Evolutionary conservation across 2,113 vertebrate genomes (phyloP).

Genomic region (Pyrgilauda ruficollis): DNA sequence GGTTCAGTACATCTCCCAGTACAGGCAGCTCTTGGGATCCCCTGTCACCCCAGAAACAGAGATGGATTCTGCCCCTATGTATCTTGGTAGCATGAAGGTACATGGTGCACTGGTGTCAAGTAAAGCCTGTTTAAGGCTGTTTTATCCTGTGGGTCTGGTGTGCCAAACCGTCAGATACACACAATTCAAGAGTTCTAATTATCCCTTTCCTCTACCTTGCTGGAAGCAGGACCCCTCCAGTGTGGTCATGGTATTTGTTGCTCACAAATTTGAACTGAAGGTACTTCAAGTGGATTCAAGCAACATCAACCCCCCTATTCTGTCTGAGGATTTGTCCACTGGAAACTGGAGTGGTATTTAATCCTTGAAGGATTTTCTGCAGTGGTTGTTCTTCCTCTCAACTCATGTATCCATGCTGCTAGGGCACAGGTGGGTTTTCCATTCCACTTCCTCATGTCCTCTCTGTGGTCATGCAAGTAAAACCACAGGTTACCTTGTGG

Average conservation of each 20-base stretch:
- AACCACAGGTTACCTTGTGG: neutral
- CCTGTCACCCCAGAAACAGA: neutral
- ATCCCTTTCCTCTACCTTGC: neutral
- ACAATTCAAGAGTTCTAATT: neutral
- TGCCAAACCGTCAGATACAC: neutral
- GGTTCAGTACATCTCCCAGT: neutral
- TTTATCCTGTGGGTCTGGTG: neutral
- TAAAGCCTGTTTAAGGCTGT: neutral
- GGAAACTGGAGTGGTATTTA: neutral
- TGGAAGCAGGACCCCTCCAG: neutral
- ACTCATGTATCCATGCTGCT: neutral
- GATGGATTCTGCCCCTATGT: fast-evolving
- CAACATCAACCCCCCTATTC: neutral
- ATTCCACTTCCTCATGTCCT: neutral
- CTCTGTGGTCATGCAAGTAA: neutral
- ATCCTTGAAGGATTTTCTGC: neutral
- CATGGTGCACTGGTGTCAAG: neutral
- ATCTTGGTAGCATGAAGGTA: neutral
- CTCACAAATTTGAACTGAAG: neutral
- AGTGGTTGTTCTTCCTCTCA: neutral
- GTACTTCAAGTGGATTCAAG: neutral
- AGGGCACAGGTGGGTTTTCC: neutral
- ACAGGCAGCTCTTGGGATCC: neutral
- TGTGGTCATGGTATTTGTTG: neutral
- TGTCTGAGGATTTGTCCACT: neutral